Evolutionary conservation across 2,888 invertebrate genomes (phyloP), one percentile per base, ranked within the genome.

Genomic region (Scaptomyza reducta): DNA sequence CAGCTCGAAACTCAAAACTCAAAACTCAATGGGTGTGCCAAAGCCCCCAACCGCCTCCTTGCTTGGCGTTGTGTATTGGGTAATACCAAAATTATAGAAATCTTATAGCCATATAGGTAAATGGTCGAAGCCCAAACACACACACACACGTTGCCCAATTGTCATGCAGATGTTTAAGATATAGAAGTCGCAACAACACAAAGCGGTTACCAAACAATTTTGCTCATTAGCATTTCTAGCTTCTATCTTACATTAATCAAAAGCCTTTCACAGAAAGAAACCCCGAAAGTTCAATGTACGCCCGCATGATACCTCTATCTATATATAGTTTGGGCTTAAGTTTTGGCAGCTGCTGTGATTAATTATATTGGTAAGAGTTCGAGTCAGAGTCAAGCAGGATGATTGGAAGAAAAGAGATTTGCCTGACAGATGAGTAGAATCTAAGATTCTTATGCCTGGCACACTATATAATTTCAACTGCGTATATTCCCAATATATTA

Each of bases 161-260:
- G 74, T 88, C 64, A 88, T 88, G 81, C 78, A 79, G 74, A 88
- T 44, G 31, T 31, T 38, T 18, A 33, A 33, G 33, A 51, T 40
- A 22, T 14, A 68, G 44, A 56, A 16, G 29, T 47, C 31, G 58
- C 33, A 35, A 50, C n/a, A 41, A 25, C 45, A 27, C 40, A 49
- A 60, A 46, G 31, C 31, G 18, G 35, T 47, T 59, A 14, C 44
- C 40, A 50, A 46, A 38, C 50, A 33, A 16, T 40, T 40, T 9
- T 16, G 45, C 31, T 67, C 72, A 73, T 77, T 75, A 70, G 77
- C 72, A 64, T 77, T 56, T 50, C 46, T 14, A 40, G 14, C 35
- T 79, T 76, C 79, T 60, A 74, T 66, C 58, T 66, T 74, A 67
- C 58, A 68, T 64, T 80, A 61, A 70, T 70, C 85, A 84, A 71